Evolutionary conservation across 2,888 invertebrate species (phyloP), one percentile per base, ranked within the genome.

Genomic region (Agonum fuliginosum): DNA sequence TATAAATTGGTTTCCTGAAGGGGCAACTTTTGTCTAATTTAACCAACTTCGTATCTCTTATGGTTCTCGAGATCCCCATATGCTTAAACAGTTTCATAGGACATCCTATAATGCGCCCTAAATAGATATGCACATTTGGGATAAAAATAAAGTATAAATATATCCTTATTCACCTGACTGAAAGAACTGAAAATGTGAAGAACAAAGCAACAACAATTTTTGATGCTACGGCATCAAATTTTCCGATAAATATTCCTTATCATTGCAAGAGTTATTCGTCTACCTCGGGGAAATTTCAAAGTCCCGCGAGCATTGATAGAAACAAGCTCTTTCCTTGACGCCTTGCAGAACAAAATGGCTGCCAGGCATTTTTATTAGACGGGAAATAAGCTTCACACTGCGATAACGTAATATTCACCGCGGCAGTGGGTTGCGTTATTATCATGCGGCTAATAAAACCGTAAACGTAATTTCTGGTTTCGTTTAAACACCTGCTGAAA

Each of bases 161-260:
- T n/a, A 37, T 37, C n/a, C 12, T 3, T 37, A 37, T 37, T 37
- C n/a, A 37, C 2, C 3, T 10, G 12, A 0, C n/a, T n/a, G 1
- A 0, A 12, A 37, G 1, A 3, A 54, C 22, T 24, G 12, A 24
- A 46, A 54, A 22, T 12, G 3, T 22, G 12, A 54, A 54, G 54
- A 54, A 54, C 54, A 54, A 54, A 54, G 54, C 10, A 14, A 62
- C 58, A 62, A 62, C n/a, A 62, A 46, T 62, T 30, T 62, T 62
- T 30, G 10, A 10, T 14, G 27, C 12, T 30, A 17, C 30, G 8
- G 46, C 54, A 54, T 17, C 58, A 62, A 62, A 62, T 30, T 62
- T 30, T 30, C 58, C 46, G 58, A 62, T 62, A 62, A 62, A 62
- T 62, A 62, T 62, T 62, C 58, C 17, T 62, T 62, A 62, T 62